These are phyloP conservation scores for Parapsyche elsis DNA, from an alignment of 1,140 invertebrate species.

Conservation along the genomic window DNA sequence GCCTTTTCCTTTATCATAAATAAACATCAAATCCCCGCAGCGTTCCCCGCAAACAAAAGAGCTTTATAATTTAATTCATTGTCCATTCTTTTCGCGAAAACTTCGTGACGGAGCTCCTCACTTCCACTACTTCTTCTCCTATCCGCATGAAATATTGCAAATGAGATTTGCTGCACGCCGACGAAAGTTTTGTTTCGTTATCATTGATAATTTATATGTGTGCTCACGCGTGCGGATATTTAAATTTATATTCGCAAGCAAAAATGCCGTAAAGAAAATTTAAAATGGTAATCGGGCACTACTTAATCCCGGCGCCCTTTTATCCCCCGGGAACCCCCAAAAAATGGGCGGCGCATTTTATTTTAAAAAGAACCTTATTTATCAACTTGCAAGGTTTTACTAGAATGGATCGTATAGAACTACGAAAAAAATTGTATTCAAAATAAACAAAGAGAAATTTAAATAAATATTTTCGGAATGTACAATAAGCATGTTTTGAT, in stretches of 20 bases:
- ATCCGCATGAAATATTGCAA: conserved; percentile 44
- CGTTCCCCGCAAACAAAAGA: conserved; percentile 39
- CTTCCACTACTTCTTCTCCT: not conserved
- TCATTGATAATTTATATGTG: too few relatives aligned
- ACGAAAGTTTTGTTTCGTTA: not conserved
- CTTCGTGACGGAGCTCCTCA: not conserved
- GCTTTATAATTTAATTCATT: conserved; percentile 52
- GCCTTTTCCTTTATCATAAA: conserved; percentile 47
- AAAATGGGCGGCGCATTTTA: not conserved
- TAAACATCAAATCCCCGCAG: conserved; percentile 48
- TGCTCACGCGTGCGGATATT: too few relatives aligned
- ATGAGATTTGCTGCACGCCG: conserved; percentile 34
- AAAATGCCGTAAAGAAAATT: not conserved
- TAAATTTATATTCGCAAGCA: too few relatives aligned
- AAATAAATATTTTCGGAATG: not conserved
- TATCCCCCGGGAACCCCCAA: not conserved
- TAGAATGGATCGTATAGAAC: not conserved
- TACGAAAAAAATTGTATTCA: not conserved
- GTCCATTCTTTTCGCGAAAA: conserved; percentile 33
- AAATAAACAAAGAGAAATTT: not conserved
- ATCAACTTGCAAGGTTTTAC: not conserved
- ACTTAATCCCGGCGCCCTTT: conserved; percentile 7
- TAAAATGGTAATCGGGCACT: conserved; percentile 10
- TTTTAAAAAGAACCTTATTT: conserved; percentile 1
- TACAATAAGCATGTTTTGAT: too few relatives aligned